A percentile compares a stretch with the other conserved stretches of the same genome.
These are phyloP conservation scores for Henricia sp. DNA, from an alignment of 53 echinoderm and acorn worm genomes.

Conservation along the genomic window DNA sequence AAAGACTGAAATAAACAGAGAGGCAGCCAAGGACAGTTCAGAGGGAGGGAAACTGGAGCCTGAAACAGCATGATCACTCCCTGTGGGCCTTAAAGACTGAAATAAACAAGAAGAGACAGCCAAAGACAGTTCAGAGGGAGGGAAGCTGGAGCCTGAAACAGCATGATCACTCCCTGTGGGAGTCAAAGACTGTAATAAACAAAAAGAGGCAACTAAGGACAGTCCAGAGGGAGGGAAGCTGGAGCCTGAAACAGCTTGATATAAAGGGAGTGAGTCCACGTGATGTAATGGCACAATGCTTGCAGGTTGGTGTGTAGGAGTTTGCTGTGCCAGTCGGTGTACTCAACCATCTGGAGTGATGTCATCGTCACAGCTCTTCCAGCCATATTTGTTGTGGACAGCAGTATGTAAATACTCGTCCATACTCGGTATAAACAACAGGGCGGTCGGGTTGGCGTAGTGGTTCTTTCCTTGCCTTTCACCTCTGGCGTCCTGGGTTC, in stretches of 20 bases:
- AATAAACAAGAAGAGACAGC: constrained; percentile 77
- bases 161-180: constrained; percentile 51
- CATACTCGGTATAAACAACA: too few relatives aligned
- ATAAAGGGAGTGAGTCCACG: constrained; percentile 13
- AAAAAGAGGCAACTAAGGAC: not conserved
- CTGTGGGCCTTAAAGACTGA: constrained; percentile 92
- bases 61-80: constrained; percentile 94
- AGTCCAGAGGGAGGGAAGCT: constrained; percentile 74
- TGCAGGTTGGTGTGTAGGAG: not conserved
- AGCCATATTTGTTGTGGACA: too few relatives aligned
- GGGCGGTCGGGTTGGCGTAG: too few relatives aligned
- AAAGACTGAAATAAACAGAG: not conserved
- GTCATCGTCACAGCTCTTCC: too few relatives aligned
- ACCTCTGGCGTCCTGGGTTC: too few relatives aligned
- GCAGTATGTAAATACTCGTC: too few relatives aligned
- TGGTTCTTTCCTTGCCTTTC: too few relatives aligned
- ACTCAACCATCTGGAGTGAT: too few relatives aligned
- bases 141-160: constrained; percentile 57
- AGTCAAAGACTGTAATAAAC: not conserved
- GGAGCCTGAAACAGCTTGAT: constrained; percentile 88
- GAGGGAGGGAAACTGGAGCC: constrained; percentile 86
- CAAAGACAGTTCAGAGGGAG: constrained; percentile 58
- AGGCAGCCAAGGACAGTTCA: not conserved
- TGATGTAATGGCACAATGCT: not conserved
- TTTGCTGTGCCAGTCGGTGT: not conserved